These are phyloP conservation scores for Melanocharis versteri DNA, from an alignment of 2,113 vertebrate species.

Conservation along the genomic window DNA sequence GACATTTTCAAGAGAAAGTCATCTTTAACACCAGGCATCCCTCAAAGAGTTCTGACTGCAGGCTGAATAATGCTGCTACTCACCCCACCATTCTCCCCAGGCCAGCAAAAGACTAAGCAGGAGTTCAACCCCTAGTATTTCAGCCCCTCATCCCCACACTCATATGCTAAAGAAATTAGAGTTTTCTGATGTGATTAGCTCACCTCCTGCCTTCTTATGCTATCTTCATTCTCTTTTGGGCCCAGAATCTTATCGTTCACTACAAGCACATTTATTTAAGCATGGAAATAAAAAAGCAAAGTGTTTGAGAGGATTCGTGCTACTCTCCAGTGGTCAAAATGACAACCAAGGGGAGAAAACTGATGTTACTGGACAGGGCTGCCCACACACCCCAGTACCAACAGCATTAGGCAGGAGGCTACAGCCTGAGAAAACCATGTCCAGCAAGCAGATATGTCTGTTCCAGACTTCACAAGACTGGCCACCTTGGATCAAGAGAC, in stretches of 20 bases:
- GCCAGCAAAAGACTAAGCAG: background rate
- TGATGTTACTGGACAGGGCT: background rate
- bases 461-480: background rate
- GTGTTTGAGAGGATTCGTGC: background rate
- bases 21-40: background rate
- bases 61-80: background rate
- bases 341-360: background rate
- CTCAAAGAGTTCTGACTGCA: background rate
- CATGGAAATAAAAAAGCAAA: background rate
- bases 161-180: background rate
- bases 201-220: background rate
- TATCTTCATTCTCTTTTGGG: background rate
- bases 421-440: background rate
- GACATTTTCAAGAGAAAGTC: background rate
- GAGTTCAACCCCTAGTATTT: background rate
- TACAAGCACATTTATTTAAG: background rate
- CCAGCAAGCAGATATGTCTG: background rate
- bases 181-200: background rate
- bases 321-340: background rate
- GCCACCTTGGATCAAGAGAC: background rate
- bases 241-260: background rate
- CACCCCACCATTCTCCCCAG: background rate
- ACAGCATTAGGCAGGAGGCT: background rate
- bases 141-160: background rate
- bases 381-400: background rate